Evolutionary conservation across 2,797 vertebrate genomes (phyloP).

Genomic region (Harpagifer antarcticus): DNA sequence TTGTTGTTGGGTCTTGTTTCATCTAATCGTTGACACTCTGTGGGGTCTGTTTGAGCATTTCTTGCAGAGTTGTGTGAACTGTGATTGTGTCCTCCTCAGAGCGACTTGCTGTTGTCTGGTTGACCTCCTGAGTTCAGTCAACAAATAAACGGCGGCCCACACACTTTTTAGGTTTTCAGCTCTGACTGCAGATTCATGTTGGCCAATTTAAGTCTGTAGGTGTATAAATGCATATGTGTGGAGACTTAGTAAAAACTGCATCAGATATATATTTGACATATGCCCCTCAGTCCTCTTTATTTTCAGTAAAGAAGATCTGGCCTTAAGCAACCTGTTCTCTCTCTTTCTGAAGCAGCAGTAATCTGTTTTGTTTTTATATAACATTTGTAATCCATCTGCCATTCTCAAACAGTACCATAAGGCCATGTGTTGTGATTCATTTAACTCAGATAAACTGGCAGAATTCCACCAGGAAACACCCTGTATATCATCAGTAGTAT

Average conservation of each 20-base stretch:
- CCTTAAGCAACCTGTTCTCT: background rate
- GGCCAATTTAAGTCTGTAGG: background rate
- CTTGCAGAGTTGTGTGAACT: background rate
- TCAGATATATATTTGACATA: background rate
- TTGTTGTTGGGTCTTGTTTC: background rate
- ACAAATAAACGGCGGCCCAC: slow-evolving; percentile 27
- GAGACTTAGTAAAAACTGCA: background rate
- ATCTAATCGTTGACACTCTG: slow-evolving; percentile 8
- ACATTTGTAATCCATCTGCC: background rate
- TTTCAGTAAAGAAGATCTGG: background rate
- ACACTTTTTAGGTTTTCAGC: background rate
- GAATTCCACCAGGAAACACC: slow-evolving; percentile 1
- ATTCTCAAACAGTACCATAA: background rate
- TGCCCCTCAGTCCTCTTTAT: background rate
- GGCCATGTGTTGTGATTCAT: background rate
- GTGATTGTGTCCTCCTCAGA: no score
- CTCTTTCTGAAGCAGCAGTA: background rate
- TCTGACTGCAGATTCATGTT: background rate
- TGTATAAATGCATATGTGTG: background rate
- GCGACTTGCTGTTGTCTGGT: slow-evolving; percentile 23
- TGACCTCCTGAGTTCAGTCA: slow-evolving; percentile 21
- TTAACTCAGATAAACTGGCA: background rate
- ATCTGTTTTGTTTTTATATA: no score
- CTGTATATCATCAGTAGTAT: background rate
- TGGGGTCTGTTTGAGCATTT: background rate